Evolutionary conservation across 1,140 invertebrate genomes (phyloP).

Genomic region (Brachionus asplanchnoidis): DNA sequence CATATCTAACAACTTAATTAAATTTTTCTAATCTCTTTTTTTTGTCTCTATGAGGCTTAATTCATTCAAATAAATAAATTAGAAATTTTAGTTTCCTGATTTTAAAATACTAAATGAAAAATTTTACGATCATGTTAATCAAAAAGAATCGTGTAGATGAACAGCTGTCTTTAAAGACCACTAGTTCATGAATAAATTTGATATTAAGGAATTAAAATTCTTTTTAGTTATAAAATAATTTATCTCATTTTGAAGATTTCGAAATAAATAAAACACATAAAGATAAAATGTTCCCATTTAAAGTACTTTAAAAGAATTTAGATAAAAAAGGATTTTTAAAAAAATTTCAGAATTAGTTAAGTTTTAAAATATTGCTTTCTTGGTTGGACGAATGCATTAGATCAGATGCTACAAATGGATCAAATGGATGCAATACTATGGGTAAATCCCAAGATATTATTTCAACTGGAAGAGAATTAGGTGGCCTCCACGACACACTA

Average conservation of each 20-base stretch:
- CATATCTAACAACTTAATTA: no score
- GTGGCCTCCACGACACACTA: slow-evolving; percentile 73
- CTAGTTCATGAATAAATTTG: no score
- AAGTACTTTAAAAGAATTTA: background rate
- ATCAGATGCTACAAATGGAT: slow-evolving; percentile 36
- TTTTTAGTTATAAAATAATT: background rate
- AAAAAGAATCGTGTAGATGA: no score
- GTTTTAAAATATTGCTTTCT: background rate
- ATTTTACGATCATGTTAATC: no score
- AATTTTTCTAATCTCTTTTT: no score
- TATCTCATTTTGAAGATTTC: background rate
- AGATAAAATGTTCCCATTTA: background rate
- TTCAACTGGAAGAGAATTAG: slow-evolving; percentile 77
- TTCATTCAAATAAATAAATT: no score
- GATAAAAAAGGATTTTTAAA: background rate
- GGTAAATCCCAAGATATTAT: slow-evolving; percentile 97
- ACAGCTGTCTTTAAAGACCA: no score
- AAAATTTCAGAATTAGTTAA: background rate
- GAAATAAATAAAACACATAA: background rate
- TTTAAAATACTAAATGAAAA: no score
- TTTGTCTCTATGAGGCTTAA: no score
- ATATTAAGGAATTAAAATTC: background rate
- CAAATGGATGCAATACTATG: slow-evolving; percentile 56
- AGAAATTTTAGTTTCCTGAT: no score
- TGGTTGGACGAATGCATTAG: background rate